Evolutionary conservation across 2,113 vertebrate genomes (phyloP).

Genomic region (Ifrita kowaldi): DNA sequence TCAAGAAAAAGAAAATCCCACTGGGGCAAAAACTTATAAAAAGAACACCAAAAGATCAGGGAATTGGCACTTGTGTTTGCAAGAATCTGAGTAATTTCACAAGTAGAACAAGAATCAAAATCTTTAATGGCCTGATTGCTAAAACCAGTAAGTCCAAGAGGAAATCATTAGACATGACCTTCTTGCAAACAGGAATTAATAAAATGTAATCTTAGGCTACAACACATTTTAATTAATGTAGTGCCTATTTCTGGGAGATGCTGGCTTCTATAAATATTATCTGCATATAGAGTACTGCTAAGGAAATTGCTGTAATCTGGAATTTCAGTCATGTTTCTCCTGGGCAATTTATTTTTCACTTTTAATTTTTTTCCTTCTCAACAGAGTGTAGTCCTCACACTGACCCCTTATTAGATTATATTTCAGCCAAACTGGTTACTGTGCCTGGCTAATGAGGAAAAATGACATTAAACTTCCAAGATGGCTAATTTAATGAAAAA

Average conservation of each 20-base stretch:
- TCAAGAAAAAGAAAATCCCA: not conserved
- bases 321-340: not conserved
- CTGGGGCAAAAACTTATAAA: not conserved
- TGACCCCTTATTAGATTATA: not conserved
- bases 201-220: not conserved
- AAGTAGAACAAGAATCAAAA: not conserved
- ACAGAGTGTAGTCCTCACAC: not conserved
- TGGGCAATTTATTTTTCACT: not conserved
- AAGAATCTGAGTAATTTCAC: not conserved
- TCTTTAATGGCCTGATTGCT: not conserved
- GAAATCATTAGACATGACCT: slow-evolving; percentile 6
- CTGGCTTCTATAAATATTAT: slow-evolving; percentile 19
- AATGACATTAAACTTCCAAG: not conserved
- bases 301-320: not conserved
- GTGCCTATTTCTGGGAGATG: not conserved
- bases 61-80: not conserved
- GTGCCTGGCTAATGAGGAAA: not conserved
- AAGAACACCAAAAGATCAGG: not conserved
- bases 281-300: not conserved
- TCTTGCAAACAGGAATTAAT: slow-evolving; percentile 25
- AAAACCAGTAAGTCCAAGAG: not conserved
- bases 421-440: not conserved
- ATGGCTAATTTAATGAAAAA: not conserved
- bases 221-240: slow-evolving; percentile 12
- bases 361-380: not conserved